Base-by-base conservation (phyloP, 1,140 invertebrate genomes). In the Drosophila varians region DNA sequence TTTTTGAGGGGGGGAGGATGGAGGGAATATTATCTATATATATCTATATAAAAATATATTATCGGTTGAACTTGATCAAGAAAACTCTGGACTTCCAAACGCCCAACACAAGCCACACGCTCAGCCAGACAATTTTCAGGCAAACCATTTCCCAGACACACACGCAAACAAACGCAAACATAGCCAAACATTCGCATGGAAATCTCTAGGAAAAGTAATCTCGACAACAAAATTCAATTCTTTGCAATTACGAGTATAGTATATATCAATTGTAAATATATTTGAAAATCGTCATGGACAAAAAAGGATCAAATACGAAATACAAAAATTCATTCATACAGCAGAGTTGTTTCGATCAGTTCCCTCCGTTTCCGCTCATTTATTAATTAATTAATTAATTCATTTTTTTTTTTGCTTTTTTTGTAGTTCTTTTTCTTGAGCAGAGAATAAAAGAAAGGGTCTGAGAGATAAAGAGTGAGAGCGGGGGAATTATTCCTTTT, bases 301-400 rank as follows among this genome's bases (percentile, higher is more conserved):
- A 53, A 60, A 19, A 42, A 58, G 18, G 42, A 62, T 52, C 40
- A 42, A 62, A 70, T 43, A n/a, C n/a, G 8, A 19, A 26, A 11
- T 7, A 28, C 26, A 8, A 31, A 46, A 54, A n/a, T 31, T 48
- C 72, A 77, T 62, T 82, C 80, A 84, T 58, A 36, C 61, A 26
- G 56, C 84, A 89, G 75, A 83, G 84, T 89, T 89, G 84, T 89
- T 89, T 88, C 74, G 72, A 89, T 83, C 78, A 88, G 64, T 83
- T 38, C n/a, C 9, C 78, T 74, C 69, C 76, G 43, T 21, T 62
- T 56, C 31, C 36, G 19, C 28, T 64, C 26, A 9, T 5, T 6
- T 43, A 3, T 36, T 36, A 14, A 8, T 36, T 28, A 25, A 34
- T 38, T 9, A 40, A 18, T 5, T 16, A 40, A 14, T 40, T 42